These are phyloP conservation scores for Odocoileus hemionus DNA, from an alignment of 2,113 vertebrate genomes.

Conservation along the genomic window DNA sequence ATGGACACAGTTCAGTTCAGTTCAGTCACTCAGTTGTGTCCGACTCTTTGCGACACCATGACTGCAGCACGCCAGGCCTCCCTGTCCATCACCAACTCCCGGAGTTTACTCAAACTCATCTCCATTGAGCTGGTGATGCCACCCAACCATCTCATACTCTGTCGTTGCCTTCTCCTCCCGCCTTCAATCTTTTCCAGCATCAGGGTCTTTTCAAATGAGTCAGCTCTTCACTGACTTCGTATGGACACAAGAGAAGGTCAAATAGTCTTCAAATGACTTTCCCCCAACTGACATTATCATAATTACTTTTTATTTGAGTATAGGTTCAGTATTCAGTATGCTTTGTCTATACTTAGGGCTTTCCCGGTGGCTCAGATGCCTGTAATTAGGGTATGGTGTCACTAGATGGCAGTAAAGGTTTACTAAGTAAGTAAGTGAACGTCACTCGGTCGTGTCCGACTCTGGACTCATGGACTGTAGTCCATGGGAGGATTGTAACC, in stretches of 20 bases:
- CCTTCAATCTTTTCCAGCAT: neutral
- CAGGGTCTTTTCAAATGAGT: neutral
- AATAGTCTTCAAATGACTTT: neutral
- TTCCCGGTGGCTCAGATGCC: neutral
- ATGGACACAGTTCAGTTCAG: neutral
- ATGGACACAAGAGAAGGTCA: neutral
- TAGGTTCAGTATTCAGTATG: neutral
- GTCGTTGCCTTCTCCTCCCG: neutral
- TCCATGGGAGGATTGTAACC: neutral
- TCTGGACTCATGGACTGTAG: neutral
- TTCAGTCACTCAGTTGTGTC: neutral
- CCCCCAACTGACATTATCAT: neutral
- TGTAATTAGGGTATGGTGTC: neutral
- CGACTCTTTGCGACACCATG: neutral
- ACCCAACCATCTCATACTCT: neutral
- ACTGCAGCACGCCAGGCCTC: neutral
- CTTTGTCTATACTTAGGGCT: neutral
- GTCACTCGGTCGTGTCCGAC: neutral
- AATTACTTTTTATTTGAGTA: neutral
- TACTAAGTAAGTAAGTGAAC: neutral
- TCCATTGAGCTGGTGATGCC: neutral
- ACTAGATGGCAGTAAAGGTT: neutral
- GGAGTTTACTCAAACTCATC: neutral
- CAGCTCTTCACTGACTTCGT: neutral
- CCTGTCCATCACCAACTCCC: neutral